Evolutionary conservation across 2,888 invertebrate genomes (phyloP).

Genomic region (Hesperia comma): DNA sequence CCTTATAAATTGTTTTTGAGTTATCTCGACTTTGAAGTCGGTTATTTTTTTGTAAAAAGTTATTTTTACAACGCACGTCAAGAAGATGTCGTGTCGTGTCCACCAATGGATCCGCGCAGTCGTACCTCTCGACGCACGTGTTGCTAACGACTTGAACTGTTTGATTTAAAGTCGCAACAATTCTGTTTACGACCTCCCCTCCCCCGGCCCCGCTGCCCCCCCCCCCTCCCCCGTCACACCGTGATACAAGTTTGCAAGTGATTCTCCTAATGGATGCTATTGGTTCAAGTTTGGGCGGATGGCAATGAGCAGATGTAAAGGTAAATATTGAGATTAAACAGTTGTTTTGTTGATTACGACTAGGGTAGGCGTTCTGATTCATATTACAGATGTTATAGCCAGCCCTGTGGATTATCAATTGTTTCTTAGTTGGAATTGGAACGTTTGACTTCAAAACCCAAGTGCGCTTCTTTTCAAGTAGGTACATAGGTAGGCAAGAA

Average conservation of each 20-base stretch:
- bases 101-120: constrained; percentile 47
- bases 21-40: too few species aligned
- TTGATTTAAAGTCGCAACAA: constrained; percentile 82
- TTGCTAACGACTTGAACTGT: constrained; percentile 79
- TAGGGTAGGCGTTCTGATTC: neutral
- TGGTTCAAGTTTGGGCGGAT: constrained; percentile 17
- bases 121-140: constrained; percentile 71
- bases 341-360: neutral
- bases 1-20: too few species aligned
- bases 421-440: too few species aligned
- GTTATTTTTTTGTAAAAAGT: too few species aligned
- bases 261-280: constrained; percentile 44
- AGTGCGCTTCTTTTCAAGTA: too few species aligned
- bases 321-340: constrained; percentile 13
- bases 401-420: neutral
- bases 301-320: constrained; percentile 27
- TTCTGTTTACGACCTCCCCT: constrained; percentile 71
- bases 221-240: constrained; percentile 15
- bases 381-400: neutral
- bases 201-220: neutral
- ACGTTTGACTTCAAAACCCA: too few species aligned
- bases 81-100: constrained; percentile 44
- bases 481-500: too few species aligned
- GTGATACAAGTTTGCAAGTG: constrained; percentile 44
- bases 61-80: too few species aligned